Evolutionary conservation across 2,797 vertebrate genomes (phyloP), one percentile per base, ranked within the genome.

Genomic region (Lepus oiostolus): DNA sequence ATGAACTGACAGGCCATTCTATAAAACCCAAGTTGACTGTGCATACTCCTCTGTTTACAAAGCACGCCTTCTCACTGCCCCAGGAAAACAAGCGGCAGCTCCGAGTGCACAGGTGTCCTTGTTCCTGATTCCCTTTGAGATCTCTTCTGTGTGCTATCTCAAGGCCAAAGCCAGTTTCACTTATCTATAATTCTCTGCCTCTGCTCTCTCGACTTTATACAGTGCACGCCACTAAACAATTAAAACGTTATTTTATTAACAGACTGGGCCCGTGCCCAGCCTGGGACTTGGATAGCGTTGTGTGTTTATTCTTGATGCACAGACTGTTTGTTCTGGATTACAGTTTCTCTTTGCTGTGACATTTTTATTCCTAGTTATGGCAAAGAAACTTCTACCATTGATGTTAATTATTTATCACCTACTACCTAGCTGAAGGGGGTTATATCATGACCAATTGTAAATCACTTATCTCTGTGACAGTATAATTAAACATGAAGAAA

Each of bases 401-500:
- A n/a, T 70, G 50, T 85, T 93, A 85, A 74, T 94, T 71, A 74
- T 90, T 89, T 82, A 75, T 76, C 77, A 28, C 32, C 52, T 93
- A 76, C 70, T 95, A 86, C 92, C 81, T 92, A 96, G 92, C 90
- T 85, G 17, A 74, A 67, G 54, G 76, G 88, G 81, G 50, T 95
- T 88, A 63, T 76, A 38, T 74, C 38, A n/a, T 91, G 75, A 93
- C n/a, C 80, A 71, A 70, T 32, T 82, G 30, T 94, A 90, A 93
- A 89, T 81, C 74, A 80, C 58, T 92, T 75, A 68, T 76, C 60
- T 92, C 72, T 65, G 38, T 83, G 79, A 50, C 60, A 71, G 47
- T 87, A 72, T 85, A 91, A 74, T 82, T 87, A 93, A 50, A 74
- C 54, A 65, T 85, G 16, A 58, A 58, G 74, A 93, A 68, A 65